A percentile compares a stretch with the other conserved stretches of the same genome.
Conservation (phyloP, 2,888 invertebrate species). For the Philaethria dido region DNA sequence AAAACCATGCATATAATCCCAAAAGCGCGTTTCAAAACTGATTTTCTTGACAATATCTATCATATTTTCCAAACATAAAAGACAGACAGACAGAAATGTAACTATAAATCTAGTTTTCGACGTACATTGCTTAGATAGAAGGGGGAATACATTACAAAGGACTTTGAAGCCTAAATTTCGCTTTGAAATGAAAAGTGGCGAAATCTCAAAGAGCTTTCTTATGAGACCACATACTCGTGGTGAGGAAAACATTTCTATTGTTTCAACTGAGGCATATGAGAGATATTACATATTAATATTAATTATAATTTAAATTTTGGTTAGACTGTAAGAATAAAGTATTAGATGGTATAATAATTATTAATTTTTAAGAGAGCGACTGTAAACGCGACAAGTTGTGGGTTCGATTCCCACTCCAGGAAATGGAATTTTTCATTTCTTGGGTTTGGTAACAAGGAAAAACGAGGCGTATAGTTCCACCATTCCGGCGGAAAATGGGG, state of each 20-base stretch:
- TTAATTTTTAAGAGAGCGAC: too few species aligned
- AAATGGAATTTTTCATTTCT: too few species aligned
- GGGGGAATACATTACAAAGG: conserved; percentile 18
- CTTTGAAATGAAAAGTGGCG: conserved; percentile 23
- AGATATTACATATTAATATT: not conserved
- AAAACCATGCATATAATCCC: too few species aligned
- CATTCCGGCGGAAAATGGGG: too few species aligned
- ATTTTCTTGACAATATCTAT: not conserved
- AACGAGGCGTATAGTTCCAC: too few species aligned
- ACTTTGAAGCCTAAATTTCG: conserved; percentile 24
- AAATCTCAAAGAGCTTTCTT: conserved; percentile 19
- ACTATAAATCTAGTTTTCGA: not conserved
- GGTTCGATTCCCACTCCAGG: too few species aligned
- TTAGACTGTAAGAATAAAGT: not conserved
- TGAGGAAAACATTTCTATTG: conserved; percentile 12
- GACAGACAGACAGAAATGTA: not conserved
- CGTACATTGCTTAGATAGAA: conserved; percentile 11
- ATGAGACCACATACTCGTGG: conserved; percentile 13
- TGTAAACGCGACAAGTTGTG: too few species aligned
- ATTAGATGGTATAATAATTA: too few species aligned
- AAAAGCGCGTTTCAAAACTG: too few species aligned
- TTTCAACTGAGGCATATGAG: not conserved
- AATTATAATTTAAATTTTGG: not conserved
- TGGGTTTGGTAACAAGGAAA: too few species aligned
- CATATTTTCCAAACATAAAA: conserved; percentile 1